Percentiles rank a stretch among this genome's conserved stretches.
phyloP scores from a whole-genome alignment of 2,113 vertebrate species.

The Centropus bengalensis region DNA sequence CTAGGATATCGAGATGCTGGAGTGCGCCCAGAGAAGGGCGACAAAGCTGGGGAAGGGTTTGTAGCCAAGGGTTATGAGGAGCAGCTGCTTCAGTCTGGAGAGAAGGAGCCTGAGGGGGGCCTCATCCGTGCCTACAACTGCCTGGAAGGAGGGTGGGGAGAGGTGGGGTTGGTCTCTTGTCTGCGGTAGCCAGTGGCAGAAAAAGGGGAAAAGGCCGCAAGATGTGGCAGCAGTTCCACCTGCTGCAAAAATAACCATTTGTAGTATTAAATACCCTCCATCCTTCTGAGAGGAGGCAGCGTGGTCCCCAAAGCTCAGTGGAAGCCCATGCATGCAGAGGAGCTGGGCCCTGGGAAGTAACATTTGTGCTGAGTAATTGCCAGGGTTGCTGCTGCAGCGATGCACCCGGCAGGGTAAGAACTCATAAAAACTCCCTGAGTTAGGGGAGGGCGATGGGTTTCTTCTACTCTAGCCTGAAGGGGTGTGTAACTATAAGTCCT shows the following conservation, averaged over 20 bases:
- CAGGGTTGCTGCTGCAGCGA: background rate
- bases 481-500: accelerated
- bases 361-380: background rate
- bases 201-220: too few species aligned
- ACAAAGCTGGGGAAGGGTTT: too few species aligned
- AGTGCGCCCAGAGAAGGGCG: too few species aligned
- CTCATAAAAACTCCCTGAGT: background rate
- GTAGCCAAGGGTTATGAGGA: too few species aligned
- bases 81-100: too few species aligned
- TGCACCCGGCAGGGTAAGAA: background rate
- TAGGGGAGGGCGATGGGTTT: background rate
- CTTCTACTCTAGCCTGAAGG: background rate
- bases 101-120: too few species aligned
- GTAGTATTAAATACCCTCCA: accelerated
- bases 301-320: accelerated
- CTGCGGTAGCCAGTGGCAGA: too few species aligned
- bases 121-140: too few species aligned
- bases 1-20: too few species aligned
- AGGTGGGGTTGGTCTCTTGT: too few species aligned
- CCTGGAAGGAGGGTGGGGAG: too few species aligned
- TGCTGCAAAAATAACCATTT: background rate
- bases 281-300: accelerated
- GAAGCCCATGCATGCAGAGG: accelerated
- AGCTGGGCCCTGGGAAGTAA: accelerated
- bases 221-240: background rate